These are phyloP conservation scores for Noctua pronuba DNA, from an alignment of 2,888 invertebrate genomes.

Conservation along the genomic window DNA sequence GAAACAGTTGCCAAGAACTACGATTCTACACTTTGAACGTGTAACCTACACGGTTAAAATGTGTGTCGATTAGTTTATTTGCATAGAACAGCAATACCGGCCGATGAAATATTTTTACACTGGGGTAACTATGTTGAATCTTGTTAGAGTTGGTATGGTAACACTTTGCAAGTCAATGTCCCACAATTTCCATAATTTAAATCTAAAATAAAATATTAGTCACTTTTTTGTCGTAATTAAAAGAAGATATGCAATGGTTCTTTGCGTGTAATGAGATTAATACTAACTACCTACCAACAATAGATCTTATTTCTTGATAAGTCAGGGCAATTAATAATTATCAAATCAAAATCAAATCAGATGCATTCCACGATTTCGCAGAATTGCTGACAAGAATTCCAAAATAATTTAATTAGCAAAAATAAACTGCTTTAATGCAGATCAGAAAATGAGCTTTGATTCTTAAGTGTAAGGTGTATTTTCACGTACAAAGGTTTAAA, in stretches of 20 bases:
- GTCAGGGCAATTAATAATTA: slow-evolving; percentile 20
- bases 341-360: slow-evolving; percentile 29
- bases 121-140: too few relatives aligned
- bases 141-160: neutral
- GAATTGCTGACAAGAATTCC: slow-evolving; percentile 48
- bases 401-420: slow-evolving; percentile 18
- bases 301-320: slow-evolving; percentile 33
- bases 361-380: slow-evolving; percentile 62
- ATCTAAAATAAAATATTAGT: neutral
- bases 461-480: slow-evolving; percentile 23
- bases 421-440: neutral
- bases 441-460: slow-evolving; percentile 26
- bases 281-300: slow-evolving; percentile 16
- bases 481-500: neutral
- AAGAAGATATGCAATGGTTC: slow-evolving; percentile 1
- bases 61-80: neutral
- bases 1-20: too few relatives aligned
- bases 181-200: neutral
- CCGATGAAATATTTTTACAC: too few relatives aligned
- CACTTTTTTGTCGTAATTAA: neutral
- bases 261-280: slow-evolving; percentile 9
- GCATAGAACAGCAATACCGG: neutral
- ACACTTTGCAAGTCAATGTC: neutral
- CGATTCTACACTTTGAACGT: neutral
- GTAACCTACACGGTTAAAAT: neutral